Evolutionary conservation across 2,797 vertebrate genomes (phyloP), one percentile per base, ranked within the genome.

Genomic region (Gadopsis bispinosus): DNA sequence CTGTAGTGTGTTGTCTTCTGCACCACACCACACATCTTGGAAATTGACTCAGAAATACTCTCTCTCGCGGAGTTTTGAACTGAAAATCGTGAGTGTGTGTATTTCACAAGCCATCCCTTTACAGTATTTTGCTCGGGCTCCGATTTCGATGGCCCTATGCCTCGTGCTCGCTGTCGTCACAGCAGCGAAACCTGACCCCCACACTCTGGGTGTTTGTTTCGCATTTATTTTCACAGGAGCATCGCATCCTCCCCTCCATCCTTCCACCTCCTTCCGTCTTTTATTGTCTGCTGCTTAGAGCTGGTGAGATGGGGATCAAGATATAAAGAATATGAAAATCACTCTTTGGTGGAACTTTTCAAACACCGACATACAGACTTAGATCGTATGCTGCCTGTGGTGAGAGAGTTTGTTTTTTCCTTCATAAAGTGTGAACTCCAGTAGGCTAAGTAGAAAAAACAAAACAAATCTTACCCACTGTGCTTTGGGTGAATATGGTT

Each of bases 201-300:
- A 53, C 63, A 33, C 60, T 45, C 85, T 60, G 53, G 75, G 88
- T 90, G 82, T 92, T 92, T 89, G 86, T 92, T 92, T 92, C 91
- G 74, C 86, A 83, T 92, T 94, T 93, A 89, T 95, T 95, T 94
- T 93, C 80, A 89, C 85, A 89, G 92, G 87, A 61, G 22, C 88
- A 71, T 89, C 72, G 72, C 86, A 89, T 93, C 91, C 95, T 94
- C 90, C 93, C 83, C 86, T 91, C 75, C 75, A 61, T 92, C 86
- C 85, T 83, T 77, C 66, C 56, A 22, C 65, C 78, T 81, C 89
- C 75, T 88, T 87, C 86, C 82, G 75, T 78, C 79, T 78, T 89
- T 84, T 85, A 91, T 92, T 92, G 85, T 92, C 41, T 85, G 79
- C 53, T 39, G 29, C 75, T 65, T 11, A 14, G 43, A 74, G 74